Conservation (phyloP, 1,140 invertebrate genomes). For the Trypoxylus dichotomus region DNA sequence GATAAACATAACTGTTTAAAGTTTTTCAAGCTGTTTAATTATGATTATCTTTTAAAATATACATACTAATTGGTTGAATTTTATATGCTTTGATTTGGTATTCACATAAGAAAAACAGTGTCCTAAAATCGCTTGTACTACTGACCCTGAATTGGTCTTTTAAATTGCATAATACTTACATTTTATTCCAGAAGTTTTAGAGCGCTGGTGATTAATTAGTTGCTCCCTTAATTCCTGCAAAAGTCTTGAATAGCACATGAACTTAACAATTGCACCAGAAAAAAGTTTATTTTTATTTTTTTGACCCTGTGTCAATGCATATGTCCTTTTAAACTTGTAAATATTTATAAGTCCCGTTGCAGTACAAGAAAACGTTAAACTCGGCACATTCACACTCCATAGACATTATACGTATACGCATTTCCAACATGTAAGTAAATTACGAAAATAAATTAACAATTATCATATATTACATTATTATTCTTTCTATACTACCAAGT, state of each 20-base stretch:
- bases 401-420: background rate
- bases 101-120: background rate
- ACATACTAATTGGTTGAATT: background rate
- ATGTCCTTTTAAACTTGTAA: slow-evolving; percentile 20
- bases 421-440: background rate
- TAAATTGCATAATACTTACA: slow-evolving; percentile 7
- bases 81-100: background rate
- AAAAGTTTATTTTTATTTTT: slow-evolving; percentile 7
- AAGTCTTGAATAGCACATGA: background rate
- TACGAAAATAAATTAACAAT: background rate
- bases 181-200: background rate
- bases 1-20: too few relatives aligned
- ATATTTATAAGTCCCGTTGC: slow-evolving; percentile 21
- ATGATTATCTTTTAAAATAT: background rate
- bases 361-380: slow-evolving; percentile 22
- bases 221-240: background rate
- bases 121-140: slow-evolving; percentile 2
- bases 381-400: slow-evolving; percentile 12
- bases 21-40: background rate
- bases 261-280: background rate
- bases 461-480: slow-evolving; percentile 17
- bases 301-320: slow-evolving; percentile 4
- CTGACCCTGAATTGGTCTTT: slow-evolving; percentile 1
- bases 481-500: slow-evolving; percentile 9
- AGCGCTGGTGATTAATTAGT: background rate